phyloP scores from a whole-genome alignment of 2,797 vertebrate species.

The Pseudochirops corinnae region DNA sequence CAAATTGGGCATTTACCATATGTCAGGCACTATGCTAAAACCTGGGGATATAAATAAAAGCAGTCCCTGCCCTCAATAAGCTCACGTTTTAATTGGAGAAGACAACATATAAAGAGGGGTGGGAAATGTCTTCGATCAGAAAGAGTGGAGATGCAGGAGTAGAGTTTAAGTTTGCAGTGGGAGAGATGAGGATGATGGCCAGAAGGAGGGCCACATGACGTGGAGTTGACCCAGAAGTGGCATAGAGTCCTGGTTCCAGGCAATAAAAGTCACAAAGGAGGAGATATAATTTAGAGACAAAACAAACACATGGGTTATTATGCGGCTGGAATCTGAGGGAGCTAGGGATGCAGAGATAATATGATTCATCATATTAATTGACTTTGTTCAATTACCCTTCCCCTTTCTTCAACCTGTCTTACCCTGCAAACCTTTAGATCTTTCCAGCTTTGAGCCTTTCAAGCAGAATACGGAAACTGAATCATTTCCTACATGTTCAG shows the following conservation, averaged over 20 bases:
- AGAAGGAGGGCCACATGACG: not conserved
- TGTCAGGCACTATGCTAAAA: not conserved
- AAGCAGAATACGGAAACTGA: not conserved
- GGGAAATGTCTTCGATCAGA: not conserved
- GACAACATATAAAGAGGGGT: not conserved
- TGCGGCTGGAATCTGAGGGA: not conserved
- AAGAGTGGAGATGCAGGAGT: not conserved
- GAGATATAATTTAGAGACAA: not conserved
- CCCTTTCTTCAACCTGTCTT: not conserved
- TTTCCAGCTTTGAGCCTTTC: not conserved
- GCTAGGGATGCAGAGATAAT: not conserved
- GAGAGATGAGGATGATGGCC: not conserved
- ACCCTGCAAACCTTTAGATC: not conserved
- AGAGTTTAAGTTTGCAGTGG: not conserved
- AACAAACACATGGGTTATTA: not conserved
- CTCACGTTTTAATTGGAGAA: not conserved
- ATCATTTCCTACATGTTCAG: not conserved
- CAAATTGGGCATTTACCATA: not conserved
- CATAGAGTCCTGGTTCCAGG: not conserved
- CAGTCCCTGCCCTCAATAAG: not conserved
- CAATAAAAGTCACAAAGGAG: not conserved
- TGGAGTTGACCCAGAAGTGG: not conserved
- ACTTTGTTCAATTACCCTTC: not conserved
- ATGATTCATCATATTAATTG: not conserved
- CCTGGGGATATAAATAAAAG: not conserved